Conservation (phyloP, 2,113 vertebrate genomes). For the Brachyistius frenatus region DNA sequence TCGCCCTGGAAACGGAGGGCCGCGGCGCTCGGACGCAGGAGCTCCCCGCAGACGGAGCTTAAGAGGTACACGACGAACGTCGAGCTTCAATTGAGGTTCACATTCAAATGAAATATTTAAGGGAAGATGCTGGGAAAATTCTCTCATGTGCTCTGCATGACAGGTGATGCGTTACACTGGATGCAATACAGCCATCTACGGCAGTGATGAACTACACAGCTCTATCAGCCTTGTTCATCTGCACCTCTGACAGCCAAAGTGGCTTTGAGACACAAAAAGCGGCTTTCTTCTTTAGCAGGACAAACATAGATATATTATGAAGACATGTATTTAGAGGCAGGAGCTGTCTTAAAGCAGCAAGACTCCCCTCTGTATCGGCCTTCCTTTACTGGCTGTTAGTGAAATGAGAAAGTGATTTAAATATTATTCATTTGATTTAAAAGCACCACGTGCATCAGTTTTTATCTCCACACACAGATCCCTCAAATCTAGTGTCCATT, state of each 20-base stretch:
- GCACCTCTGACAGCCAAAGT: constrained; percentile 9
- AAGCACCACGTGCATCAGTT: background rate
- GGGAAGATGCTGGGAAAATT: background rate
- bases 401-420: background rate
- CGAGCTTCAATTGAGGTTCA: background rate
- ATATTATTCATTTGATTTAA: background rate
- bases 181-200: background rate
- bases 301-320: background rate
- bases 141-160: background rate
- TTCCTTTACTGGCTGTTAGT: background rate
- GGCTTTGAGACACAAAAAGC: constrained; percentile 8
- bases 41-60: constrained; percentile 30
- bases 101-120: constrained; percentile 47
- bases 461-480: background rate
- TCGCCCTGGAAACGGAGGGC: constrained; percentile 56
- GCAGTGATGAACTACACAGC: background rate
- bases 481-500: background rate
- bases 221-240: constrained; percentile 3
- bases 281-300: constrained; percentile 5
- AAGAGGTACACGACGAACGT: constrained; percentile 18
- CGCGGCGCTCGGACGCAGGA: constrained; percentile 12
- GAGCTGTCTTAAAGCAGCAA: background rate
- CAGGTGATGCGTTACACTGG: background rate
- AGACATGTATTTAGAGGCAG: background rate
- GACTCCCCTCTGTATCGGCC: background rate